These are phyloP conservation scores for Drosophila glabriapex DNA, from an alignment of 2,888 invertebrate species.

Conservation along the genomic window DNA sequence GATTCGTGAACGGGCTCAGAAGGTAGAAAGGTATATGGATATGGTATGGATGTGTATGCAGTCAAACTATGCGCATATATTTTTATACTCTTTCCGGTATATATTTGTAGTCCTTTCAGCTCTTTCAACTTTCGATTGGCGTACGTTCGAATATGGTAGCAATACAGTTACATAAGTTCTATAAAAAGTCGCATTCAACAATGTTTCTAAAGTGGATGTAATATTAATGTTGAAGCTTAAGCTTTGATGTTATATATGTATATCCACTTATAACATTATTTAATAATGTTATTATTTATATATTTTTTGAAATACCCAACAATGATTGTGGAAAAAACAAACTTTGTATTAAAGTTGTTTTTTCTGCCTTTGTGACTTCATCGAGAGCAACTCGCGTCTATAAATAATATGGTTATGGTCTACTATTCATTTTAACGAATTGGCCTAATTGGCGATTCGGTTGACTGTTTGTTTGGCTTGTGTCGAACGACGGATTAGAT, in stretches of 20 bases:
- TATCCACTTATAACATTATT: neutral
- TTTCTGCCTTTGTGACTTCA: neutral
- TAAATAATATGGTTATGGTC: neutral
- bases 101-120: neutral
- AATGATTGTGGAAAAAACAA: neutral
- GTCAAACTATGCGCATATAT: neutral
- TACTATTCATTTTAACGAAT: neutral
- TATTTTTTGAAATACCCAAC: neutral
- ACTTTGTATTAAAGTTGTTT: neutral
- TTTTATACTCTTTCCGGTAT: neutral
- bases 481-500: slow-evolving; percentile 13
- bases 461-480: slow-evolving; percentile 19
- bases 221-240: neutral
- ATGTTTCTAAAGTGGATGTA: neutral
- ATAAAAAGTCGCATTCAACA: neutral
- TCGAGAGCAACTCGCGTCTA: neutral
- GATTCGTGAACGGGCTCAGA: slow-evolving; percentile 8
- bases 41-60: neutral
- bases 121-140: neutral
- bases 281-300: neutral
- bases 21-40: neutral
- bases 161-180: neutral
- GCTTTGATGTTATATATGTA: neutral
- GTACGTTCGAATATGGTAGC: neutral
- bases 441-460: slow-evolving; percentile 31